phyloP scores from a whole-genome alignment of 2,113 vertebrate species.

The Pantherophis guttatus region DNA sequence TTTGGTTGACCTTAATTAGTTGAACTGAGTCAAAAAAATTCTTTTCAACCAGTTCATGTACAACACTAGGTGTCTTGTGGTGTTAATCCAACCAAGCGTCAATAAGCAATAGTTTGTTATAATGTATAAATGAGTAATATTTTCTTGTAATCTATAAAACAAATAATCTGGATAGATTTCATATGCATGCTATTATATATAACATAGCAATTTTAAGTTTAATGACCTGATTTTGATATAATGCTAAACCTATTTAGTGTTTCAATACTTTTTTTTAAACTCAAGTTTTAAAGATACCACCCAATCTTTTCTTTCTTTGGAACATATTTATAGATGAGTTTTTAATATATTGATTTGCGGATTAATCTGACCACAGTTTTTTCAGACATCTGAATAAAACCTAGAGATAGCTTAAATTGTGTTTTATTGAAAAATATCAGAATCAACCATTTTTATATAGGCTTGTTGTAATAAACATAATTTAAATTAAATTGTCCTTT shows the following conservation, averaged over 20 bases:
- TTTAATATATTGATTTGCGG: background rate
- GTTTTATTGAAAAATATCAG: background rate
- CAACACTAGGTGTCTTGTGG: background rate
- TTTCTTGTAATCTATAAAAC: background rate
- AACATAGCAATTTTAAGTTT: background rate
- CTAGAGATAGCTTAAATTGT: background rate
- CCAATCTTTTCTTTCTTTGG: background rate
- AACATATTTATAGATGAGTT: background rate
- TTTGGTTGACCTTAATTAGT: background rate
- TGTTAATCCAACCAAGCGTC: background rate
- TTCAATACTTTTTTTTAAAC: background rate
- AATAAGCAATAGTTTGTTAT: background rate
- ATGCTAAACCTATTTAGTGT: too few relatives aligned
- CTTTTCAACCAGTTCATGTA: background rate
- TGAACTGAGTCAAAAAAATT: background rate
- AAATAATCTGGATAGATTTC: background rate
- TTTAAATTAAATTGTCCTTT: background rate
- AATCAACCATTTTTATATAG: background rate
- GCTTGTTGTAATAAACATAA: background rate
- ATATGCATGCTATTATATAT: background rate
- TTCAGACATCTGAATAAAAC: background rate
- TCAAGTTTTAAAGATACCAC: background rate
- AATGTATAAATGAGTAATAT: background rate
- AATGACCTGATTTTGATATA: background rate
- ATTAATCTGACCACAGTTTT: background rate